phyloP scores from a whole-genome alignment of 2,113 vertebrate genomes.

The Malaclemys terrapin region DNA sequence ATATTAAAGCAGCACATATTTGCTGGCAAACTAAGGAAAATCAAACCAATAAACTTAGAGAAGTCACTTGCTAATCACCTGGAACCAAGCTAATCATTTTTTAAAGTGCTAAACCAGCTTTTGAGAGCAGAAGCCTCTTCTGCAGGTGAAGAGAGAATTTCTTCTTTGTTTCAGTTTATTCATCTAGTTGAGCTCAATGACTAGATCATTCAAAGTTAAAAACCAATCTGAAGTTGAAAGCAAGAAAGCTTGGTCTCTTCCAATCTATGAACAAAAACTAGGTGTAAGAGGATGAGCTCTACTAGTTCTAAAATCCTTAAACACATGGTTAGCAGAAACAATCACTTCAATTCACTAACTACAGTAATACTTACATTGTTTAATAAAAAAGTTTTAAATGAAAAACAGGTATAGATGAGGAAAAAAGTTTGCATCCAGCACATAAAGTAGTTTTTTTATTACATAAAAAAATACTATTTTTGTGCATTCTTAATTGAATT shows the following conservation, averaged over 20 bases:
- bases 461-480: background rate
- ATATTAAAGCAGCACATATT: background rate
- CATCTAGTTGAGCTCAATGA: background rate
- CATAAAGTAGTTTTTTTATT: too few species aligned
- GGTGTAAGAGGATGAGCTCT: background rate
- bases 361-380: background rate
- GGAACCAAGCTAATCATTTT: background rate
- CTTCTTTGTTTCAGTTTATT: background rate
- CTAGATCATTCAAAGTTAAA: background rate
- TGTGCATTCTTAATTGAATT: background rate
- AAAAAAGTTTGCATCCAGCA: background rate
- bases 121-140: background rate
- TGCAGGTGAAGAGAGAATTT: background rate
- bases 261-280: background rate
- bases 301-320: background rate
- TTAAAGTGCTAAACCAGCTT: background rate
- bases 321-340: background rate
- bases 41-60: background rate
- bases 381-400: background rate
- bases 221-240: background rate
- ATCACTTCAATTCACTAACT: background rate
- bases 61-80: background rate
- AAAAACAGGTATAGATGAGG: background rate
- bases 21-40: background rate
- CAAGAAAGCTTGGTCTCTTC: background rate